These are phyloP conservation scores for Globia sparganii DNA, from an alignment of 2,888 invertebrate genomes.

Conservation along the genomic window DNA sequence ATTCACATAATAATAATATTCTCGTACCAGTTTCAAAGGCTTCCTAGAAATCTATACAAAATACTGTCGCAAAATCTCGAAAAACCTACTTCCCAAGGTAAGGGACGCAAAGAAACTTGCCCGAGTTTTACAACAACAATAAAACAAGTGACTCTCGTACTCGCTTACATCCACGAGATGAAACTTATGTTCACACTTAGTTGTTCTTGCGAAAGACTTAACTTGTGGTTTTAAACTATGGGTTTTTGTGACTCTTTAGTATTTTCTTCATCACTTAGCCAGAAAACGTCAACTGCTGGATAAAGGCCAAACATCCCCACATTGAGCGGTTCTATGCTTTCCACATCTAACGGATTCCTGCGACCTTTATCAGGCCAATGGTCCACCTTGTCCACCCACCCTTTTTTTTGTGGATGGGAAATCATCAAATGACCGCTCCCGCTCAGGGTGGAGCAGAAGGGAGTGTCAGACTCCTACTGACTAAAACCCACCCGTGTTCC, in stretches of 20 bases:
- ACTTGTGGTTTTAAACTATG: constrained; percentile 4
- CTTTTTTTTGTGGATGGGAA: too few species aligned
- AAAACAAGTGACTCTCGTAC: constrained; percentile 71
- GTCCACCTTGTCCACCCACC: too few species aligned
- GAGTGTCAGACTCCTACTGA: too few species aligned
- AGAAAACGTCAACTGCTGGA: too few species aligned
- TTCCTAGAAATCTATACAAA: neutral
- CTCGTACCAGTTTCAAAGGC: neutral
- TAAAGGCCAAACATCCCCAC: too few species aligned
- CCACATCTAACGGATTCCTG: neutral
- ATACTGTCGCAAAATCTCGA: neutral
- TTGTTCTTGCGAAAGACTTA: constrained; percentile 43
- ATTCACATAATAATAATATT: neutral
- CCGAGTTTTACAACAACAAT: constrained; percentile 73
- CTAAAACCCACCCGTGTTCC: too few species aligned
- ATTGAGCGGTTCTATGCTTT: too few species aligned
- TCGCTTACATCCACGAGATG: constrained; percentile 59
- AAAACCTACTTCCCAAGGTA: constrained; percentile 41
- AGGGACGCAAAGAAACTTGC: constrained; percentile 50
- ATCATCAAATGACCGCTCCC: too few species aligned
- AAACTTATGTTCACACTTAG: constrained; percentile 59
- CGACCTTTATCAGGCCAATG: neutral
- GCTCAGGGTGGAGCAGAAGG: too few species aligned
- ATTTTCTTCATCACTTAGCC: neutral
- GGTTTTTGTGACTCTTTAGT: neutral